A percentile compares a stretch with the other conserved stretches of the same genome.
These are phyloP conservation scores for Carcina quercana DNA, from an alignment of 2,888 invertebrate genomes.

Conservation along the genomic window DNA sequence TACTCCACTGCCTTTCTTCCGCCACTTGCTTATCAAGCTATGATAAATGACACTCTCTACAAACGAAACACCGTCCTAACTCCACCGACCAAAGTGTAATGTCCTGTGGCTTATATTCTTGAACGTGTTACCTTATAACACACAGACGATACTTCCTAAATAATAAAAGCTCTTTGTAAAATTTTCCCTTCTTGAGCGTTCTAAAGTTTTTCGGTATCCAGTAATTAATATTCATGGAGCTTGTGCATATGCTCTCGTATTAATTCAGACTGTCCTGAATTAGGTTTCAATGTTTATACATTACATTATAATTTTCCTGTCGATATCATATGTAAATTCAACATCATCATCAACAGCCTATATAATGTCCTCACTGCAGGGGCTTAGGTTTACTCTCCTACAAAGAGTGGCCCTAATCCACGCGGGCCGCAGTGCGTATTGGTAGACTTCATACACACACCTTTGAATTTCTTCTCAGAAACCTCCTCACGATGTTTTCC, in stretches of 20 bases:
- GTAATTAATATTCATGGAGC: conserved; percentile 74
- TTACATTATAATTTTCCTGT: no score
- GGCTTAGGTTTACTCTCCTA: no score
- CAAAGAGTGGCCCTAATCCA: no score
- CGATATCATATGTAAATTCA: no score
- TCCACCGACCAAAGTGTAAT: conserved; percentile 23
- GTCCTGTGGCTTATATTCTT: conserved; percentile 23
- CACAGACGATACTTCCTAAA: conserved; percentile 69
- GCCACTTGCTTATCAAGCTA: conserved; percentile 70
- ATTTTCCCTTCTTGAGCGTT: conserved; percentile 73
- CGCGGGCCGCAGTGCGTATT: no score
- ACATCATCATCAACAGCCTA: no score
- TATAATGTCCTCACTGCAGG: no score
- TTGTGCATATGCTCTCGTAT: conserved; percentile 28
- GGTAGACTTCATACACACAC: no score
- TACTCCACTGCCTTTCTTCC: conserved; percentile 73
- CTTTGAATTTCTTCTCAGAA: no score
- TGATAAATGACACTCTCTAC: conserved; percentile 46
- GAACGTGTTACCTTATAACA: conserved; percentile 65
- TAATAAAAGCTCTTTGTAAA: conserved; percentile 75
- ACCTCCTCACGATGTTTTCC: no score
- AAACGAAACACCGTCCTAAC: conserved; percentile 27
- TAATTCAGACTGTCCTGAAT: conserved; percentile 2
- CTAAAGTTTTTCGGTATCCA: conserved; percentile 71
- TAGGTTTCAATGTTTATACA: no score